Base-by-base conservation (phyloP, 2,888 invertebrate genomes). In the Aricia artaxerxes region DNA sequence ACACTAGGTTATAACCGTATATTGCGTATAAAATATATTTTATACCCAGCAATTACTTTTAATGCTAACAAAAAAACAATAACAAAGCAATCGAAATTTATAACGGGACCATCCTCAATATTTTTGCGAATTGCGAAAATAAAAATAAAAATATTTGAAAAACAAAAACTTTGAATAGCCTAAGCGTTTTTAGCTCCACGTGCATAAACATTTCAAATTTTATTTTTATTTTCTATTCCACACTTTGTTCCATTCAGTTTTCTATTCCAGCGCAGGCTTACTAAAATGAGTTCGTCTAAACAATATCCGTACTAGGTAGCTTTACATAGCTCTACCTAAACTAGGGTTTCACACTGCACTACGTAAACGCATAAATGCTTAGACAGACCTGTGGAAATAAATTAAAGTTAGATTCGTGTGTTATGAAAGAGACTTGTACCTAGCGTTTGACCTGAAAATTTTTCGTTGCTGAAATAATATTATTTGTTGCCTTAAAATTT, bases 281-380 rank as follows among this genome's bases (percentile, higher is more conserved):
- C 69, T 69, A 69, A 69, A 69, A 69, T 69, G 69, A 69, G 69
- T 69, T 69, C 69, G 38, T 38, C 69, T 69, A 69, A 69, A 69
- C 69, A 69, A 69, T 69, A 69, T 69, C 69, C 69, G 69, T 35
- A 69, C 16, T 69, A 69, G 16, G 35, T 13, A 69, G 13, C 35
- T 69, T 69, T 69, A 16, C 69, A 35, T 64, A 0, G 64, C 11
- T 31, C 35, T 35, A 69, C 69, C 69, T 69, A 38, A 13, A 35
- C 35, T 4, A 69, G 69, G 16, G 0, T 38, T 69, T 35, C 35
- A 69, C 69, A 69, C 35, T 13, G 4, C 35, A 16, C 69, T 16
- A 38, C 69, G 69, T 13, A 13, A 9, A 31, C 11, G 64, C 31
- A n/a, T 7, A 9, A 61, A 24, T 40, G 40, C 40, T 53, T 53